phyloP scores from a whole-genome alignment of 2,797 vertebrate genomes.

The Ficedula albicollis region DNA sequence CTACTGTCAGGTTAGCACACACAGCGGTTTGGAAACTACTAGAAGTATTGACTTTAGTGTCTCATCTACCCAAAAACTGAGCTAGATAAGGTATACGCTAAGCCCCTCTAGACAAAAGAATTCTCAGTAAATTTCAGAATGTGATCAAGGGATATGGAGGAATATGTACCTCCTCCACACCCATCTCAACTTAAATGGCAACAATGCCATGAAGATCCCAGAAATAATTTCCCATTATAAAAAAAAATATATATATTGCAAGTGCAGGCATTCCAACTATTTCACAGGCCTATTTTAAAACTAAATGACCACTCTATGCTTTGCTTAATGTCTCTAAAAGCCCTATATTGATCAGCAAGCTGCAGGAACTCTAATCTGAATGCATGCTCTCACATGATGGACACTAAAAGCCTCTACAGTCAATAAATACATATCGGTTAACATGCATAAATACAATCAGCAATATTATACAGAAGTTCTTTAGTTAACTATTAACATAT shows the following conservation, averaged over 20 bases:
- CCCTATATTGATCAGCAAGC: fast-evolving
- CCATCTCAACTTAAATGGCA: fast-evolving
- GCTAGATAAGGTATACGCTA: not conserved
- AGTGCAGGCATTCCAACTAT: not conserved
- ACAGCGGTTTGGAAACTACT: not conserved
- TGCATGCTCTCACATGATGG: not conserved
- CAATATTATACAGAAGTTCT: not conserved
- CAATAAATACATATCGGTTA: not conserved
- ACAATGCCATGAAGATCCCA: not conserved
- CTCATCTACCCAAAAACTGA: not conserved
- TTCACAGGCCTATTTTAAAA: not conserved
- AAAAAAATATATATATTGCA: not conserved
- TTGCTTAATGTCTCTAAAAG: not conserved
- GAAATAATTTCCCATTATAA: not conserved
- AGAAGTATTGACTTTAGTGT: not conserved
- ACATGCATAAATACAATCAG: not conserved
- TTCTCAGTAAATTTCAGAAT: not conserved
- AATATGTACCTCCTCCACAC: not conserved
- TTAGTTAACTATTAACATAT: not conserved
- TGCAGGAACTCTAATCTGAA: not conserved
- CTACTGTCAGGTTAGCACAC: not conserved
- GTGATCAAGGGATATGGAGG: not conserved
- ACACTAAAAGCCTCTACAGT: not conserved
- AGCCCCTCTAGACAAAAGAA: not conserved
- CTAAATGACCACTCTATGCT: not conserved